Percentiles rank a stretch among this genome's conserved stretches.
Conservation (phyloP, 1,140 invertebrate species). For the Sarcophaga peregrina region DNA sequence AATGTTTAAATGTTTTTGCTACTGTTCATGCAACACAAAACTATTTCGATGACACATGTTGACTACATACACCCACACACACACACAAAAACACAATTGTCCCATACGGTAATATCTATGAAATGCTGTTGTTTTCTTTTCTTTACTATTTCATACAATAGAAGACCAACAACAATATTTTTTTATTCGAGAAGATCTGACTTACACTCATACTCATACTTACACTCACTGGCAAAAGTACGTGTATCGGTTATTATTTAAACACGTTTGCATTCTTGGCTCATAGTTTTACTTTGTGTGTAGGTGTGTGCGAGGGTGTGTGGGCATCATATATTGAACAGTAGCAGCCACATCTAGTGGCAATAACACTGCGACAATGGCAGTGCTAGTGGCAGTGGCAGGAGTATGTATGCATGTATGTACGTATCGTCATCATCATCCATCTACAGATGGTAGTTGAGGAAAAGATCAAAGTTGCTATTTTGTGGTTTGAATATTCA, state of each 20-base stretch:
- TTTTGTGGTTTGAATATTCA: constrained; percentile 25
- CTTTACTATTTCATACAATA: background rate
- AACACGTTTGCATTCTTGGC: constrained; percentile 5
- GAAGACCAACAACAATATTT: too few species aligned
- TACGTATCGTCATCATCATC: too few species aligned
- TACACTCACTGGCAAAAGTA: background rate
- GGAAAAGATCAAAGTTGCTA: constrained; percentile 17
- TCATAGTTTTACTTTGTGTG: background rate
- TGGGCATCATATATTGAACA: background rate
- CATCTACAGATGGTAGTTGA: background rate
- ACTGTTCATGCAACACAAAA: constrained; percentile 1
- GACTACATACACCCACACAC: background rate
- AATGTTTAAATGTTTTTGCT: constrained; percentile 27
- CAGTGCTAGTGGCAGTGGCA: too few species aligned
- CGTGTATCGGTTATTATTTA: background rate
- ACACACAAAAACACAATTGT: too few species aligned
- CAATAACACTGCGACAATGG: background rate
- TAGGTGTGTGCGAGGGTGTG: background rate
- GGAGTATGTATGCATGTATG: too few species aligned
- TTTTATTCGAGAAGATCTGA: too few species aligned
- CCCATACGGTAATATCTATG: background rate
- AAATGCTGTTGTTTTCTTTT: background rate
- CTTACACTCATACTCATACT: background rate
- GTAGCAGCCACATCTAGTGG: background rate
- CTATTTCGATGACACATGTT: constrained; percentile 16